Percentiles rank a stretch among this genome's conserved stretches.
These are phyloP conservation scores for Metellina segmentata DNA, from an alignment of 2,888 invertebrate species.

Conservation along the genomic window DNA sequence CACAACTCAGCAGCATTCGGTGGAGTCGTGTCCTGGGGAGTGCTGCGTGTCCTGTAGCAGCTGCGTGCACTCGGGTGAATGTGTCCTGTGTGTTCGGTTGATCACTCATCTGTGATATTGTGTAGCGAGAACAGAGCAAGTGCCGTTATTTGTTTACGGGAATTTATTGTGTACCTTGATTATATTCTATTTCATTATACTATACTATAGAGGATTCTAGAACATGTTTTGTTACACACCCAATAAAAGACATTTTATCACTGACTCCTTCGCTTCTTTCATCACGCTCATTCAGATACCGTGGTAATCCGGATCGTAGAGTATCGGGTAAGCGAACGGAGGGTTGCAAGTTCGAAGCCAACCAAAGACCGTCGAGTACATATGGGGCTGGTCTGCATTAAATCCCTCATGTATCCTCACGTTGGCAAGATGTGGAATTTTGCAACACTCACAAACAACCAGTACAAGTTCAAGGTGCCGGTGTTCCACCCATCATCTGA, in stretches of 20 bases:
- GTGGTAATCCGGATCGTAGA: too few relatives aligned
- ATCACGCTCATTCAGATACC: not conserved
- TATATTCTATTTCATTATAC: not conserved
- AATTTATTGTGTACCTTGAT: not conserved
- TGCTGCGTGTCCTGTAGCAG: not conserved
- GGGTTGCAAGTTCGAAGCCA: too few relatives aligned
- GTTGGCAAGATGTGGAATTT: too few relatives aligned
- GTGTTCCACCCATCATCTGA: too few relatives aligned
- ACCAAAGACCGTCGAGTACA: too few relatives aligned
- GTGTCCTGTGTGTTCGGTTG: not conserved
- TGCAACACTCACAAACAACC: too few relatives aligned
- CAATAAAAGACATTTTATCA: constrained; percentile 66
- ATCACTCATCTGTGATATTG: constrained; percentile 61
- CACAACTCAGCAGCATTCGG: too few relatives aligned
- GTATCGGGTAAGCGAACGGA: too few relatives aligned
- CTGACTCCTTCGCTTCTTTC: not conserved
- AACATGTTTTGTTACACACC: constrained; percentile 62
- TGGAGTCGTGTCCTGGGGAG: too few relatives aligned
- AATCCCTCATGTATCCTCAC: too few relatives aligned
- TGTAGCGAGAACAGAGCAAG: constrained; percentile 30
- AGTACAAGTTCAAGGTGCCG: too few relatives aligned
- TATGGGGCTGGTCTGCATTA: too few relatives aligned
- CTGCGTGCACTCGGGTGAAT: not conserved
- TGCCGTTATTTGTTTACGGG: constrained; percentile 56
- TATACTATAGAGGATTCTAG: constrained; percentile 50